These are phyloP conservation scores for Apamea crenata DNA, from an alignment of 2,888 invertebrate species.

Conservation along the genomic window DNA sequence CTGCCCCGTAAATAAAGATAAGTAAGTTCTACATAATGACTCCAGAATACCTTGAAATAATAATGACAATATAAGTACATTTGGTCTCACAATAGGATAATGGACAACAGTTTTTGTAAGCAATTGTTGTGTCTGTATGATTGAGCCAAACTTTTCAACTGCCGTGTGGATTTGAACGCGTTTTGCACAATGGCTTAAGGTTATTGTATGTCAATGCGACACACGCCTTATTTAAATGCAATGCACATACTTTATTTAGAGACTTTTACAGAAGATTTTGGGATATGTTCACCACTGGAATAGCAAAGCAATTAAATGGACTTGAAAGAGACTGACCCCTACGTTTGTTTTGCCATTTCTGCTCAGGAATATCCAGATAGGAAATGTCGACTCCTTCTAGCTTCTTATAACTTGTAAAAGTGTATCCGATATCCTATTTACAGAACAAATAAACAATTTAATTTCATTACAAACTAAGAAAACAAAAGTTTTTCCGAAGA, in stretches of 20 bases:
- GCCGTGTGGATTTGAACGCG: slow-evolving; percentile 11
- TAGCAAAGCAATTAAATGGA: background rate
- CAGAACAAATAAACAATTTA: background rate
- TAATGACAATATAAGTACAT: slow-evolving; percentile 39
- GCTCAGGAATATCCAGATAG: too few species aligned
- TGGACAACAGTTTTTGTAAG: slow-evolving; percentile 34
- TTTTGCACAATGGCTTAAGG: slow-evolving; percentile 8
- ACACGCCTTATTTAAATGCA: background rate
- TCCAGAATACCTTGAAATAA: slow-evolving; percentile 24
- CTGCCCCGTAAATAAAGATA: slow-evolving; percentile 13
- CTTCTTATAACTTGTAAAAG: background rate
- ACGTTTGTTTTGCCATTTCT: background rate
- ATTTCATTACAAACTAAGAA: background rate
- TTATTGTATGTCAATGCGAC: slow-evolving; percentile 15
- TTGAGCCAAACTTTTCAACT: background rate
- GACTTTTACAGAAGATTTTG: background rate
- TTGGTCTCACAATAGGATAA: slow-evolving; percentile 31
- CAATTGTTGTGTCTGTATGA: background rate
- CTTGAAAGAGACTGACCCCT: too few species aligned
- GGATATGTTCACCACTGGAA: background rate
- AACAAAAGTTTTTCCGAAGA: background rate
- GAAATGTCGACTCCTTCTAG: too few species aligned
- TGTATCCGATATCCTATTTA: background rate
- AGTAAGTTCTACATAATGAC: slow-evolving; percentile 13
- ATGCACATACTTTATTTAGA: background rate